Conservation (phyloP, 2,113 vertebrate genomes). For the Alaudala cheleensis region DNA sequence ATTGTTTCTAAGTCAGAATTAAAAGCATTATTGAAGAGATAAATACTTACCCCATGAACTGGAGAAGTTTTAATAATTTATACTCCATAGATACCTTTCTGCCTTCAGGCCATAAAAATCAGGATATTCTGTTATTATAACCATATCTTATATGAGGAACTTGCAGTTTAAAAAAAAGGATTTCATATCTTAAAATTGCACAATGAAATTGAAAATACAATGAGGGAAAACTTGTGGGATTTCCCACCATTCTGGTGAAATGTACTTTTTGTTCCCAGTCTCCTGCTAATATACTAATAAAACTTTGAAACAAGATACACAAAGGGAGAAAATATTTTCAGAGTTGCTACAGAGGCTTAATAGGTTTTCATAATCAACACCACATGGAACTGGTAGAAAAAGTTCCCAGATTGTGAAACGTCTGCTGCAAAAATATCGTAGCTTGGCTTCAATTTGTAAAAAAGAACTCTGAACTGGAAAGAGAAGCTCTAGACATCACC, state of each 20-base stretch:
- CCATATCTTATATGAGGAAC: not conserved
- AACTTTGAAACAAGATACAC: not conserved
- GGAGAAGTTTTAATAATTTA: not conserved
- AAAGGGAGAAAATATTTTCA: not conserved
- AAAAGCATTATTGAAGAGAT: not conserved
- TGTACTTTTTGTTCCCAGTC: not conserved
- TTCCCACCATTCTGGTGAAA: not conserved
- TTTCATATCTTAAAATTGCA: not conserved
- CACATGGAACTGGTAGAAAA: not conserved
- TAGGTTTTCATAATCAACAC: not conserved
- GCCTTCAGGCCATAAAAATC: not conserved
- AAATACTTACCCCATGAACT: not conserved
- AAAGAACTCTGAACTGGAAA: not conserved
- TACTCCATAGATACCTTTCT: not conserved
- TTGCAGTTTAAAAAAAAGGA: not conserved
- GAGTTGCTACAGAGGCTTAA: not conserved
- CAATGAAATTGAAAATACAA: not conserved
- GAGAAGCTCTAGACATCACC: not conserved
- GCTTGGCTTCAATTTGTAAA: not conserved
- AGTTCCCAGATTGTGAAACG: slow-evolving; percentile 5
- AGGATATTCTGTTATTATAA: not conserved
- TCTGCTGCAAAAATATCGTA: not conserved
- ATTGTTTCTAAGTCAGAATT: not conserved
- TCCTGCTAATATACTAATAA: not conserved
- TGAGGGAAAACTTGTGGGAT: not conserved